phyloP scores from a whole-genome alignment of 2,888 invertebrate genomes.

The Amblyteles armatorius region DNA sequence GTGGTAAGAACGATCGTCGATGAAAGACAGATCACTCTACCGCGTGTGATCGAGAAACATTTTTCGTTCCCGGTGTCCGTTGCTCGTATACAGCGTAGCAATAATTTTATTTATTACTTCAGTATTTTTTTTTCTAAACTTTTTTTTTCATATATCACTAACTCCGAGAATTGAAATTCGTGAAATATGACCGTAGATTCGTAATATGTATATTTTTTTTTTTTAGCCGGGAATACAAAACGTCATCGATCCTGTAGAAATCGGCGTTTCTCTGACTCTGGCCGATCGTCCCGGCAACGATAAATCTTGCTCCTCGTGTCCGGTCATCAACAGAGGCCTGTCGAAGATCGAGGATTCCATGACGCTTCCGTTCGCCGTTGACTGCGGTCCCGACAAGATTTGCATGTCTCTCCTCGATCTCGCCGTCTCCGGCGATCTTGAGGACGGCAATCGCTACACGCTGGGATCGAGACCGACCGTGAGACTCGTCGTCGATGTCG shows the following conservation, averaged over 20 bases:
- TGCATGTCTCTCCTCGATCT: slow-evolving; percentile 76
- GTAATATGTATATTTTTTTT: neutral
- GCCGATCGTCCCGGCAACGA: slow-evolving; percentile 61
- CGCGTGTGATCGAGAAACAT: neutral
- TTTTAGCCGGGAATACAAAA: slow-evolving; percentile 76
- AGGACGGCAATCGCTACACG: slow-evolving; percentile 73
- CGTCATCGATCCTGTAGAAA: slow-evolving; percentile 75
- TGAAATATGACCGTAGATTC: neutral
- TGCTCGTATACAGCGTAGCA: too few species aligned
- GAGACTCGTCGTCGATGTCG: slow-evolving; percentile 74
- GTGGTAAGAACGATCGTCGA: slow-evolving; percentile 65
- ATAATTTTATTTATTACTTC: too few species aligned
- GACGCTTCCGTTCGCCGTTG: slow-evolving; percentile 77
- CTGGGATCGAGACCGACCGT: slow-evolving; percentile 80
- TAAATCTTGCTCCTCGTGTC: slow-evolving; percentile 75
- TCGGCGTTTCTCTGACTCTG: slow-evolving; percentile 69
- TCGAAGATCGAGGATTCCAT: slow-evolving; percentile 73
- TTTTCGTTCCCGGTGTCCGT: too few species aligned
- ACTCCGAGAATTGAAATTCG: slow-evolving; percentile 1
- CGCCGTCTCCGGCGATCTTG: slow-evolving; percentile 59
- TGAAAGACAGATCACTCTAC: neutral
- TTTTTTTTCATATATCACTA: neutral
- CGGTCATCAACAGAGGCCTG: slow-evolving; percentile 71
- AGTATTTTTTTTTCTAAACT: neutral
- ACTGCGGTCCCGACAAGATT: slow-evolving; percentile 78